Base-by-base conservation (phyloP, 2,113 vertebrate genomes). In the Cercopithecus mona region DNA sequence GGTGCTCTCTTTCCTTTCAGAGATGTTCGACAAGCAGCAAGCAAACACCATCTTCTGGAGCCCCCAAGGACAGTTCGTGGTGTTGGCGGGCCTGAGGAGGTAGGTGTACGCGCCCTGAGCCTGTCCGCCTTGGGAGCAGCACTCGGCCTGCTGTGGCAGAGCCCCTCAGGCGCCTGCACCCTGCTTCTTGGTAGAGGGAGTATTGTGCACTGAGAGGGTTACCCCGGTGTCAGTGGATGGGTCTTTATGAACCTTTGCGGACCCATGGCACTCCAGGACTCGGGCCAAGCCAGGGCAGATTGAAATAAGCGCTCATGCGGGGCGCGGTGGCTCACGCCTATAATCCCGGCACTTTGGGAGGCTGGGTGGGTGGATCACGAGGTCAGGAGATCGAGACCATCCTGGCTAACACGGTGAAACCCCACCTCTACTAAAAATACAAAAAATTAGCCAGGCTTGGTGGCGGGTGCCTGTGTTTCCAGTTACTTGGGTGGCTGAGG, bases 11-110 rank as follows among this genome's bases (percentile, higher is more conserved):
- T 85, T 93, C 61, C 92, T 92, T 97, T 16, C 98, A 99, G 99
- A 99, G 98, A 99, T 98, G 12, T 99, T 99, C 94, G 99, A 99
- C 97, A 99, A 99, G 88, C 99, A 99, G 98, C 99, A 99, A 98
- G 99, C 99, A 61, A 99, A 99, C 98, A 99, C 99, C 96, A 99
- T 99, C 98, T 99, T 99, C 98, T 99, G 99, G 99, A 99, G 99
- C 98, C 99, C 99, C 20, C 99, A 99, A 97, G 99, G 99, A 35
- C 99, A 99, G 97, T 99, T 99, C 95, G 98, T 99, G 57, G 99
- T 99, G 66, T 97, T 99, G 98, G 99, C 99, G 50, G 99, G 99
- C 75, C 99, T 99, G 97, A 99, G 99, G 97, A 99, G 99, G 99
- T 99, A 68, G 95, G 99, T 98, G 0, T 43, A 32, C 10, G 27